Evolutionary conservation across 2,888 invertebrate species (phyloP).

Genomic region (Campaea margaritaria): DNA sequence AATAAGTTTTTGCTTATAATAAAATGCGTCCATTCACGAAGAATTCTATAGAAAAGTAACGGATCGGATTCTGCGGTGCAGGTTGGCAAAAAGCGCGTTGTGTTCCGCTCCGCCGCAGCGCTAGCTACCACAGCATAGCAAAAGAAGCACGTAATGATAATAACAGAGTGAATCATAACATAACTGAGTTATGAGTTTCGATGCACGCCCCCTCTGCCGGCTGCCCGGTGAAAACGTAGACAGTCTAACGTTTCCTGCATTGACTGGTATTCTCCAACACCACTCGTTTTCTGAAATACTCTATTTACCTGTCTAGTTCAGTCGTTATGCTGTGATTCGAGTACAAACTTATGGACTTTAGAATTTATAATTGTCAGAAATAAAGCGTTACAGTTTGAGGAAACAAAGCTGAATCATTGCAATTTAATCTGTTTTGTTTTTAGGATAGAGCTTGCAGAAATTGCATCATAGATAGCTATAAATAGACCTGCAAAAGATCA

Average conservation of each 20-base stretch:
- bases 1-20: conserved; percentile 16
- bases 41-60: conserved; percentile 35
- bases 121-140: conserved; percentile 5
- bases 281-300: too few relatives aligned
- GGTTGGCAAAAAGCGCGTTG: conserved; percentile 19
- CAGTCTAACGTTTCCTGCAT: background rate
- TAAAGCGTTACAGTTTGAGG: too few relatives aligned
- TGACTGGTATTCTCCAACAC: too few relatives aligned
- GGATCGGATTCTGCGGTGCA: conserved; percentile 19
- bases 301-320: too few relatives aligned
- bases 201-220: conserved; percentile 26
- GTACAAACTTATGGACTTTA: too few relatives aligned
- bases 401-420: too few relatives aligned
- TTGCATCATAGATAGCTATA: too few relatives aligned
- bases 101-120: conserved; percentile 18
- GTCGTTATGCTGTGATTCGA: too few relatives aligned
- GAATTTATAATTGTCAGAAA: too few relatives aligned
- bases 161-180: conserved; percentile 50
- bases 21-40: conserved; percentile 29
- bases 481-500: too few relatives aligned
- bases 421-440: too few relatives aligned
- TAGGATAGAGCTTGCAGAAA: too few relatives aligned
- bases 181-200: conserved; percentile 44
- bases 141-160: conserved; percentile 39
- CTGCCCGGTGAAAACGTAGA: conserved; percentile 3